Conservation (phyloP, 2,797 vertebrate species). For the Botia kubotai region DNA sequence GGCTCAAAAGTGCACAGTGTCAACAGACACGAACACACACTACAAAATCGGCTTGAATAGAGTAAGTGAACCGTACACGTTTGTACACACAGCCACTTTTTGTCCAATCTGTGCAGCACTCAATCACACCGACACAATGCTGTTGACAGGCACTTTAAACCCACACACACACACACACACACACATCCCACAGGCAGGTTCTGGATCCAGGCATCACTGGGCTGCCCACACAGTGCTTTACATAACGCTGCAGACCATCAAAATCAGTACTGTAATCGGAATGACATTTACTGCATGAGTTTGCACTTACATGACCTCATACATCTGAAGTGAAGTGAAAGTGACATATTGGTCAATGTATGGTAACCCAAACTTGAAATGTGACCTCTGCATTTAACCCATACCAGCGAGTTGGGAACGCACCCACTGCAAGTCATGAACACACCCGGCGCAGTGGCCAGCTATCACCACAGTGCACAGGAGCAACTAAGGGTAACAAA, state of each 20-base stretch:
- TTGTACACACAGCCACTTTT: slow-evolving; percentile 12
- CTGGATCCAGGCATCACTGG: slow-evolving; percentile 31
- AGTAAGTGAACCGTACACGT: not conserved
- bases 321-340: not conserved
- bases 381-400: too few species aligned
- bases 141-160: slow-evolving; percentile 42
- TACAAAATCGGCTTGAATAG: slow-evolving; percentile 6
- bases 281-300: slow-evolving; percentile 23
- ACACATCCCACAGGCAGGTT: slow-evolving; percentile 46
- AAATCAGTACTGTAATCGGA: slow-evolving; percentile 20
- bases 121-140: slow-evolving; percentile 25
- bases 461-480: too few species aligned
- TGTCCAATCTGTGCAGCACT: slow-evolving; percentile 27
- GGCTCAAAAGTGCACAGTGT: slow-evolving; percentile 17
- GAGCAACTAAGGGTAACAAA: too few species aligned
- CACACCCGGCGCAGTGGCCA: too few species aligned
- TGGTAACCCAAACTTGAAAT: too few species aligned
- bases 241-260: slow-evolving; percentile 39
- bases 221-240: slow-evolving; percentile 44
- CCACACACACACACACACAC: too few species aligned
- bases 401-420: too few species aligned
- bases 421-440: too few species aligned
- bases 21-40: not conserved
- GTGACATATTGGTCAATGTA: too few species aligned
- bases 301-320: not conserved